Conservation (phyloP, 2,888 invertebrate genomes). For the Drosophila anomalipes region DNA sequence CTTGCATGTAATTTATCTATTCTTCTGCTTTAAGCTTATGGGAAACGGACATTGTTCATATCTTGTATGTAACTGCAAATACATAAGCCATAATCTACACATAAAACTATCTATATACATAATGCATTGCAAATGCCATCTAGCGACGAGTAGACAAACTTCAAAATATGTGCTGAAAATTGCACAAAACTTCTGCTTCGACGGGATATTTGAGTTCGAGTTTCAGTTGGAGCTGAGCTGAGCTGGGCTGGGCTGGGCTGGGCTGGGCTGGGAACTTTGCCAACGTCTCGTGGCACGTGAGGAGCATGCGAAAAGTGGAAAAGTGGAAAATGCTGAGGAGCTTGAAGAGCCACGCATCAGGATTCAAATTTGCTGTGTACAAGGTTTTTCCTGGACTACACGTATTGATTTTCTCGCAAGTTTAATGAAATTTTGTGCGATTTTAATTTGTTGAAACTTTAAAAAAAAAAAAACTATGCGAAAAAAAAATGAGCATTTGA, state of each 20-base stretch:
- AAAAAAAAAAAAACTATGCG: constrained; percentile 35
- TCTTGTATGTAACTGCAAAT: constrained; percentile 17
- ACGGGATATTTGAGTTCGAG: constrained; percentile 50
- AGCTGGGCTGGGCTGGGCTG: constrained; percentile 38
- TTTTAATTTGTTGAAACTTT: constrained; percentile 60
- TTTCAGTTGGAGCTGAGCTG: constrained; percentile 13
- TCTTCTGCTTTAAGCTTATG: background rate
- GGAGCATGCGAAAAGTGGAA: constrained; percentile 56
- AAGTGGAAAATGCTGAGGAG: constrained; percentile 32
- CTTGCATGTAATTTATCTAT: background rate
- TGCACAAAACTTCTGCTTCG: constrained; percentile 63
- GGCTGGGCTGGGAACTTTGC: constrained; percentile 60
- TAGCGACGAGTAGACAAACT: constrained; percentile 43
- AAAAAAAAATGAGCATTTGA: constrained; percentile 44
- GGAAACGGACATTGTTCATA: background rate
- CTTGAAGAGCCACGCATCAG: constrained; percentile 31
- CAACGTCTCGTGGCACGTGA: constrained; percentile 71
- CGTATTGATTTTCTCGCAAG: constrained; percentile 69
- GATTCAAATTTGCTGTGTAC: constrained; percentile 57
- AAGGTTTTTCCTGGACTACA: constrained; percentile 13
- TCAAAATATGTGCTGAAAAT: constrained; percentile 72
- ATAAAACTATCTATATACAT: constrained; percentile 19
- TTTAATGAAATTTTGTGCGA: constrained; percentile 50
- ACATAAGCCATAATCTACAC: constrained; percentile 29
- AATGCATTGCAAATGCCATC: constrained; percentile 25